Evolutionary conservation across 2,888 invertebrate genomes (phyloP), one percentile per base, ranked within the genome.

Genomic region (Itoplectis maculator): DNA sequence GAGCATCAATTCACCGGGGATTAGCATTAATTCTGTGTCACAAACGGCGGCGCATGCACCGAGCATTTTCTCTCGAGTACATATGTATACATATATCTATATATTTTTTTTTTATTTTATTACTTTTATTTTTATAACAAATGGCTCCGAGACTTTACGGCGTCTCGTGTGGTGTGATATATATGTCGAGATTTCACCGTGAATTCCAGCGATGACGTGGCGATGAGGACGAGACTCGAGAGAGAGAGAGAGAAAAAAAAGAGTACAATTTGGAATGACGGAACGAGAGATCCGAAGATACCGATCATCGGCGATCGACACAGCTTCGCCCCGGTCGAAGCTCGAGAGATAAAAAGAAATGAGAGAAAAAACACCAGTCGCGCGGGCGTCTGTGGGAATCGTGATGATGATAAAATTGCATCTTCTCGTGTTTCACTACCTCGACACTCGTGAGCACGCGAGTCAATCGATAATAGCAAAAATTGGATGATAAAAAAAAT

Each of bases 1-100:
- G 75, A 23, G 42, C 56, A 75, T 75, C 75, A 66, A 66, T 66
- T 75, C 66, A 56, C 54, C 15, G 37, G 23, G 75, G 75, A 75
- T 75, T 75, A 75, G 54, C 75, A 66, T 75, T 75, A 75, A 54
- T 42, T 63, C 40, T 40, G 65, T 51, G 51, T 74, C 40, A 51
- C 42, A 20, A 23, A 47, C 29, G 54, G 51, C 23, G 15, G 23
- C 20, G 63, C 13, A 40, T 49, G 40, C 40, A 51, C 35, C 29
- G 11, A 6, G 13, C 51, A 11, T 42, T 42, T 42, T 7, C 13
- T 42, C 13, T 42, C 13, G 2, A n/a, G n/a, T 13, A 42, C 8
- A 11, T 42, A 11, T 7, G n/a, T 56, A 15, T 56, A 13, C 13
- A 13, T 56, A n/a, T n/a, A 18, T 56, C 1, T 13, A 5, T 56